Percentiles rank a stretch among this genome's conserved stretches.
phyloP scores from a whole-genome alignment of 2,113 vertebrate species.

The Elephas maximus region DNA sequence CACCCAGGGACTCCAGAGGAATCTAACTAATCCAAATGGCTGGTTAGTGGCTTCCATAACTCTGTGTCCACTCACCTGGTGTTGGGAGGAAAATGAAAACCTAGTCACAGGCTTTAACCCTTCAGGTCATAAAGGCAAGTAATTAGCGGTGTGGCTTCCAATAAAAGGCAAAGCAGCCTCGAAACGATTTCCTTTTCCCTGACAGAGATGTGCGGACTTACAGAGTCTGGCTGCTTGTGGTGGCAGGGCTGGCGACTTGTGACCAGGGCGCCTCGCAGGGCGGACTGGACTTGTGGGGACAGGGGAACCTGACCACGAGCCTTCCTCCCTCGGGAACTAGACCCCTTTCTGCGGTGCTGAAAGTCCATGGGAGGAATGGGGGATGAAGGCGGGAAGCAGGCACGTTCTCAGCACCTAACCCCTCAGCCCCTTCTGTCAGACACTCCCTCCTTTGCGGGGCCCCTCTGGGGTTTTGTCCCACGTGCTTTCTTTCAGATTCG shows the following conservation, averaged over 20 bases:
- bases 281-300: rapidly evolving
- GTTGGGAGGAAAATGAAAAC: neutral
- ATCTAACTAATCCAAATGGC: neutral
- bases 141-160: neutral
- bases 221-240: neutral
- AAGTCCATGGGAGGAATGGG: neutral
- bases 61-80: neutral
- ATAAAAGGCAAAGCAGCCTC: neutral
- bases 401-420: neutral
- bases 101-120: neutral
- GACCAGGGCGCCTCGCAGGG: neutral
- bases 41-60: neutral
- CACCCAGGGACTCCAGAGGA: neutral
- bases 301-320: rapidly evolving
- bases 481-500: neutral
- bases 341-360: neutral
- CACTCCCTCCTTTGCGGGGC: neutral
- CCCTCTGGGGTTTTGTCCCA: neutral
- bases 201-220: neutral
- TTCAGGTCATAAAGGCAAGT: neutral
- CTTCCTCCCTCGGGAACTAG: neutral
- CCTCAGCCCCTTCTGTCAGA: neutral
- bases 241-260: neutral
- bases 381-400: too few species aligned
- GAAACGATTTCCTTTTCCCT: neutral